Conservation (phyloP, 2,888 invertebrate species). For the Glyphotaelius pellucidus region DNA sequence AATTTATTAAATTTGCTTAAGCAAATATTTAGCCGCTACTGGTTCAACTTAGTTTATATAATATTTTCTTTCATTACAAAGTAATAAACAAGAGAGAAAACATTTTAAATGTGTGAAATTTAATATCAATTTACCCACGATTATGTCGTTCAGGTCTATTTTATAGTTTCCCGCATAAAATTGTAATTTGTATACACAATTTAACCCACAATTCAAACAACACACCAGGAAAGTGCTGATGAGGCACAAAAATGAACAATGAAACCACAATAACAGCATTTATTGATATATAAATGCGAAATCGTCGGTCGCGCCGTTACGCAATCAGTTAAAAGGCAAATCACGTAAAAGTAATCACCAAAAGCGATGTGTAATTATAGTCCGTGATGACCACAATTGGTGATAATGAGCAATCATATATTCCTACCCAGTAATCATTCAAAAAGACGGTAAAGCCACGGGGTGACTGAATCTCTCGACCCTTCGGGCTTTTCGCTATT, state of each 20-base stretch:
- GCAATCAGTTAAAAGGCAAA: conserved; percentile 37
- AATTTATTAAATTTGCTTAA: background rate
- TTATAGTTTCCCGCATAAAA: background rate
- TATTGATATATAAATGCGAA: conserved; percentile 10
- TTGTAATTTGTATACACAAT: background rate
- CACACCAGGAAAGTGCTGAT: background rate
- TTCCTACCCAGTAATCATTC: conserved; percentile 57
- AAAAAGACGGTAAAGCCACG: conserved; percentile 60
- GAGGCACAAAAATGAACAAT: background rate
- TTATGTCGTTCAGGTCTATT: background rate
- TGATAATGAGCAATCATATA: conserved; percentile 63
- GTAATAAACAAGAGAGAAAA: background rate
- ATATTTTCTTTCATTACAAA: background rate
- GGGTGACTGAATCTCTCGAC: conserved; percentile 40
- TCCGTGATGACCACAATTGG: conserved; percentile 58
- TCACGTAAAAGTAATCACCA: conserved; percentile 64
- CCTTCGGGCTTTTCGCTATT: background rate
- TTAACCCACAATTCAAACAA: background rate
- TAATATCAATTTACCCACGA: background rate
- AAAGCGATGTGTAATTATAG: conserved; percentile 55
- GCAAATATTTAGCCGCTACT: background rate
- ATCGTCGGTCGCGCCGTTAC: background rate
- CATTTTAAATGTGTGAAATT: too few species aligned
- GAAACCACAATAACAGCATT: background rate
- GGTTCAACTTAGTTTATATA: background rate